These are phyloP conservation scores for Epinotia bilunana DNA, from an alignment of 2,888 invertebrate species.

Conservation along the genomic window DNA sequence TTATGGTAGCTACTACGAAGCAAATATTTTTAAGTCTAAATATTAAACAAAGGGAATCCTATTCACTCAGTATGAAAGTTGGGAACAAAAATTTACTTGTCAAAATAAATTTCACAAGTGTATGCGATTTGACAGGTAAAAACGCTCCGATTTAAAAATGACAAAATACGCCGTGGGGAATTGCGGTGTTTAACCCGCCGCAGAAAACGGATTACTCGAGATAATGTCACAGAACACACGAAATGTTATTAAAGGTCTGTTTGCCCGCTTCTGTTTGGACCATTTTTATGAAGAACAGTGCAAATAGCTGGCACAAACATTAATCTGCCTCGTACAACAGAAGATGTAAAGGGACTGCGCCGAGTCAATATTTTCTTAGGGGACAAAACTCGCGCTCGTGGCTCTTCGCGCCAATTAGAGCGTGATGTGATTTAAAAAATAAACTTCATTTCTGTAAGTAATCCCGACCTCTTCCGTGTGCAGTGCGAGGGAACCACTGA, in stretches of 20 bases:
- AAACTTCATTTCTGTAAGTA: slow-evolving; percentile 73
- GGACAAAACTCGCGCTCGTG: slow-evolving; percentile 71
- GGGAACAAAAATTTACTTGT: background rate
- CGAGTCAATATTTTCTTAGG: slow-evolving; percentile 80
- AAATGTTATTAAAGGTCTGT: slow-evolving; percentile 76
- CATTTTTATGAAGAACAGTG: slow-evolving; percentile 82
- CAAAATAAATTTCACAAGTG: background rate
- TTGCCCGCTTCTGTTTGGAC: slow-evolving; percentile 71
- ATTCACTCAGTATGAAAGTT: too few relatives aligned
- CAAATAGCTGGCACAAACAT: slow-evolving; percentile 81
- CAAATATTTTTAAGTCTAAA: too few relatives aligned
- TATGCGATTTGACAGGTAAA: background rate
- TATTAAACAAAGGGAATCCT: too few relatives aligned
- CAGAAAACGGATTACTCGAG: slow-evolving; percentile 60
- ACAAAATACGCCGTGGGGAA: slow-evolving; percentile 37
- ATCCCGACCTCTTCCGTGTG: slow-evolving; percentile 32
- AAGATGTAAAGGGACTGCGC: slow-evolving; percentile 77
- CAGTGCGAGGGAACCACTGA: slow-evolving; percentile 20
- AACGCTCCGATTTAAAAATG: slow-evolving; percentile 24
- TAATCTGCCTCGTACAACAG: slow-evolving; percentile 83
- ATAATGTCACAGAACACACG: slow-evolving; percentile 69
- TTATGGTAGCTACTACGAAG: too few relatives aligned
- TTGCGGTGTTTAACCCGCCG: slow-evolving; percentile 35
- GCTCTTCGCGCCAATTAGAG: slow-evolving; percentile 79
- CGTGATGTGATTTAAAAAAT: slow-evolving; percentile 79